Conservation (phyloP, 2,797 vertebrate species). For the Brachyrhaphis roseni region DNA sequence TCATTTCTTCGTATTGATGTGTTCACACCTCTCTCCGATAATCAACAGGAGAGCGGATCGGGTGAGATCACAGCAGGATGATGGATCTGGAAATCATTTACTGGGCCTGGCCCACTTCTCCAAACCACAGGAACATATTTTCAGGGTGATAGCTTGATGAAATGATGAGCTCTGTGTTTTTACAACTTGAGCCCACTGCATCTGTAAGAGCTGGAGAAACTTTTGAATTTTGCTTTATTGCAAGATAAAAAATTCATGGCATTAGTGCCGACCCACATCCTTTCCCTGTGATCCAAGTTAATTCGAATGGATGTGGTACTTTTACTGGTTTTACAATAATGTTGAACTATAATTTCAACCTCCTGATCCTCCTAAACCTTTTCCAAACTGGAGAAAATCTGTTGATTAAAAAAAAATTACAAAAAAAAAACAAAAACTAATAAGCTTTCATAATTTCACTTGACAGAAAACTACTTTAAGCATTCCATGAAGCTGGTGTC, state of each 20-base stretch:
- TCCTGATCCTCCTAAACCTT: no score
- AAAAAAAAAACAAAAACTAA: no score
- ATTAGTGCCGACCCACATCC: neutral
- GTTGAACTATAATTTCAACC: neutral
- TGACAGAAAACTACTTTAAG: no score
- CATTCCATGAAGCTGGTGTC: no score
- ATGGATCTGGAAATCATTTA: constrained; percentile 84
- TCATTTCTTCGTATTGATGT: constrained; percentile 72
- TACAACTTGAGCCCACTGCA: constrained; percentile 30
- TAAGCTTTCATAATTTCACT: no score
- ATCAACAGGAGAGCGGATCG: constrained; percentile 78
- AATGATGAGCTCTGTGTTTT: constrained; percentile 68
- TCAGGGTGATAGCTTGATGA: constrained; percentile 69
- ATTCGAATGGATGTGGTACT: neutral
- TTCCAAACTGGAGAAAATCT: no score
- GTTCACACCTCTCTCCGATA: constrained; percentile 75
- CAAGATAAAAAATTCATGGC: constrained; percentile 1
- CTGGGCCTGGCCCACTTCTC: constrained; percentile 72
- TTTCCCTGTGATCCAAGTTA: neutral
- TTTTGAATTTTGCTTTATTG: constrained; percentile 3
- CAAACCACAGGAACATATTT: constrained; percentile 66
- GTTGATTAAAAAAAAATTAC: no score
- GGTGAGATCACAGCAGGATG: constrained; percentile 78
- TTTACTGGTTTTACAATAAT: neutral
- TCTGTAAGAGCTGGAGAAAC: constrained; percentile 19